Conservation (phyloP, 2,113 vertebrate genomes). For the Gymnarchus niloticus region DNA sequence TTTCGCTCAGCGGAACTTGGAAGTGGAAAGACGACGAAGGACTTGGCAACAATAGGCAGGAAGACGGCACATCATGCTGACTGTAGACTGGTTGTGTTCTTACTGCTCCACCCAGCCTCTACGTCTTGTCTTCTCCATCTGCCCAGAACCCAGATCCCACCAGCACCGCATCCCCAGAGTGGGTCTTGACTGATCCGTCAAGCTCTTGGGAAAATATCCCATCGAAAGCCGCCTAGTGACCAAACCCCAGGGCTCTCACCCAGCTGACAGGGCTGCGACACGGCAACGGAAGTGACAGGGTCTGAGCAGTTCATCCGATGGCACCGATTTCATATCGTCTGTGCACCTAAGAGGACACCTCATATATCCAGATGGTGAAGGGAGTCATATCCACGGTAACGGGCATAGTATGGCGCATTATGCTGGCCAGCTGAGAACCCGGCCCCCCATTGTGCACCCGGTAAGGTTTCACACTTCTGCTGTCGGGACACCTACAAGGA, state of each 20-base stretch:
- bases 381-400: background rate
- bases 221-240: slow-evolving; percentile 42
- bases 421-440: background rate
- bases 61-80: background rate
- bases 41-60: background rate
- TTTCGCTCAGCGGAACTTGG: slow-evolving; percentile 18
- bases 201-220: slow-evolving; percentile 11
- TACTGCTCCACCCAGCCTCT: background rate
- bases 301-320: background rate
- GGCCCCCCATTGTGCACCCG: background rate
- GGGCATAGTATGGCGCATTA: background rate
- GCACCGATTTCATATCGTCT: background rate
- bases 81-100: background rate
- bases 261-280: background rate
- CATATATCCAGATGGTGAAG: too few species aligned
- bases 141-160: background rate
- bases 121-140: slow-evolving; percentile 21
- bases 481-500: background rate
- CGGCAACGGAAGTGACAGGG: too few species aligned
- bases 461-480: too few species aligned
- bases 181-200: background rate
- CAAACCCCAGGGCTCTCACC: slow-evolving; percentile 34
- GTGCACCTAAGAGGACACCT: background rate
- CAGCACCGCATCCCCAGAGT: background rate
- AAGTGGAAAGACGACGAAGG: background rate